These are phyloP conservation scores for Actenoides hombroni DNA, from an alignment of 2,113 vertebrate species.

Conservation along the genomic window DNA sequence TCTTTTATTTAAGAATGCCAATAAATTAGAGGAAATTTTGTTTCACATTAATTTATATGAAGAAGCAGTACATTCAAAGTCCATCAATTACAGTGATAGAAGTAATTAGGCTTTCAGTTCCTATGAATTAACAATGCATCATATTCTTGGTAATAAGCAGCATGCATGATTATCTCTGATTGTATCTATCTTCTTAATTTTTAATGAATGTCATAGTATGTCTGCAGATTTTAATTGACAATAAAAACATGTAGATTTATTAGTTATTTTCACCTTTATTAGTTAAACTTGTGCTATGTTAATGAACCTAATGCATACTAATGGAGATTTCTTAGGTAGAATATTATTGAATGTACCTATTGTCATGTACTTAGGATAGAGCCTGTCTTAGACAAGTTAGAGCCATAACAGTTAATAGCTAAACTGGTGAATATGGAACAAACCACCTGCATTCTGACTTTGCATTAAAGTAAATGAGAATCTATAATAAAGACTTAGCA, in stretches of 20 bases:
- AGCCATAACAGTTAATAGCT: background rate
- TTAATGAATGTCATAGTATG: constrained; percentile 57
- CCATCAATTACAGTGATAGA: constrained; percentile 57
- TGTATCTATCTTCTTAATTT: constrained; percentile 57
- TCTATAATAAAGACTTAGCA: background rate
- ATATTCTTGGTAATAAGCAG: constrained; percentile 14
- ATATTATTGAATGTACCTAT: background rate
- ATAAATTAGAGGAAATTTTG: constrained; percentile 26
- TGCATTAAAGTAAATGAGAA: background rate
- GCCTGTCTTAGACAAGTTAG: background rate
- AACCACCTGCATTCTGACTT: background rate
- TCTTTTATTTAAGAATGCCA: constrained; percentile 11
- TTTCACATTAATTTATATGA: constrained; percentile 46
- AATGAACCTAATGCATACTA: constrained; percentile 7
- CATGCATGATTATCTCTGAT: constrained; percentile 54
- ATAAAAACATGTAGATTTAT: constrained; percentile 60
- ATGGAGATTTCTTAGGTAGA: background rate
- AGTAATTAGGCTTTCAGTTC: constrained; percentile 63
- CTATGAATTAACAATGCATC: constrained; percentile 60
- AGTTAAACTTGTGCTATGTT: constrained; percentile 44
- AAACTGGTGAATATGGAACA: background rate
- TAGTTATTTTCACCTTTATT: constrained; percentile 47
- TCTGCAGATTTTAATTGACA: constrained; percentile 59
- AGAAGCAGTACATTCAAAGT: constrained; percentile 18
- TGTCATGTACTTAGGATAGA: background rate